Evolutionary conservation across 2,888 invertebrate species (phyloP), one percentile per base, ranked within the genome.

Genomic region (Dorcus parallelipipedus): DNA sequence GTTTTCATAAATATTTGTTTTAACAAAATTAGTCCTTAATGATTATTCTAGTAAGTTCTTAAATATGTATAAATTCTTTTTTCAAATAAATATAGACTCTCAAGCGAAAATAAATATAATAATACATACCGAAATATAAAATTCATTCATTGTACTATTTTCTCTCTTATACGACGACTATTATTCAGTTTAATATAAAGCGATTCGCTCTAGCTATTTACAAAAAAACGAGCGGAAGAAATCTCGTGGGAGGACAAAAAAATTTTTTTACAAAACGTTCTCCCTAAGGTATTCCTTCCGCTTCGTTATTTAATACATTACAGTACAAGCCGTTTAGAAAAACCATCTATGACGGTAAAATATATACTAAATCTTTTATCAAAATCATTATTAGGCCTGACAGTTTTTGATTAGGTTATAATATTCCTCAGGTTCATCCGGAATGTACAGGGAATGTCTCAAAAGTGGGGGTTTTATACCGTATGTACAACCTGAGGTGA

Each of bases 121-220:
- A 52, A 48, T 52, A n/a, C n/a, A 47, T 53, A 59, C 10, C 40
- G 71, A 73, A 69, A 74, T 76, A 76, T 74, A 75, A 75, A 73
- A 75, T 74, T 74, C 73, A 75, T 74, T 74, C 73, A 73, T 77
- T 76, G 75, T 76, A 77, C 75, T 73, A 70, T 73, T 69, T 45
- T 54, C 20, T 54, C 10, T 50, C 48, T 45, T 45, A 45, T 3
- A 20, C 23, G 23, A 45, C 17, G 23, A 45, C 45, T 2, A 7
- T 3, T 33, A 33, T 33, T 33, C 26, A 33, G 26, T 17, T 45
- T 45, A 41, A 41, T 41, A 45, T 40, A 39, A 56, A 56, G 56
- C 52, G 6, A 38, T 43, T 42, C 42, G 10, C 26, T 33, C 26
- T 33, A 33, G 9, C 49, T 49, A 38, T 38, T 49, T 49, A 38